Base-by-base conservation (phyloP, 2,888 invertebrate species). In the Lutraria lutraria region DNA sequence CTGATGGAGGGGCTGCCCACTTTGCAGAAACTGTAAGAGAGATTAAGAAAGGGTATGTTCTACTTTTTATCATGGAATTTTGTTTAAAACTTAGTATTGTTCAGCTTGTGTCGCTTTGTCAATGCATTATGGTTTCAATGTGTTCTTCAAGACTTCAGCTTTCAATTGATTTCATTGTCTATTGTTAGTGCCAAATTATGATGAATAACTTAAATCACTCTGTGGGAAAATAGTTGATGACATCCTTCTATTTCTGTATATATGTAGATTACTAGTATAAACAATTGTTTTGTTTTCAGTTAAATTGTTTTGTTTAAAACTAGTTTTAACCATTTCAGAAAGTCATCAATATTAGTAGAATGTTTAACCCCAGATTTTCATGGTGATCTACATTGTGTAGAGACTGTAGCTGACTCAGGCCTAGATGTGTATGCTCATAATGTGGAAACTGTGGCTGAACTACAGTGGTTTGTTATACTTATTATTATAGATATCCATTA, bases 341-440 rank as follows among this genome's bases (percentile, higher is more conserved):
- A 94, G 96, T 97, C 98, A 16, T 97, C 98, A 90, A 98, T 99
- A 93, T 97, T 99, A 91, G 99, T 99, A 0, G 99, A 99, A 97
- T 99, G 99, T 95, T 97, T 99, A 63, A 99, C 99, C 19, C 99
- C 99, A 0, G 99, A 99, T 97, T 99, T 99, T 97, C 97, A 98
- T 81, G 99, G 99, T 0, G 97, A 98, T 96, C 96, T 98, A 82
- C 97, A 97, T 10, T 97, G 98, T 94, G 98, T 99, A 0, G 97
- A 97, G 95, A 97, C 97, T 0, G 98, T 99, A 88, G 98, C 98
- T 0, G 96, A 97, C 29, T 98, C 98, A 89, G 99, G 99, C 0
- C 97, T 99, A 0, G 99, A 99, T 97, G 99, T 99, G 60, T 99
- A 98, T 96, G 99, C 99, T 0, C 99, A 99, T 97, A 99, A 99